phyloP scores from a whole-genome alignment of 2,797 vertebrate species.

The Eleutherodactylus coqui region DNA sequence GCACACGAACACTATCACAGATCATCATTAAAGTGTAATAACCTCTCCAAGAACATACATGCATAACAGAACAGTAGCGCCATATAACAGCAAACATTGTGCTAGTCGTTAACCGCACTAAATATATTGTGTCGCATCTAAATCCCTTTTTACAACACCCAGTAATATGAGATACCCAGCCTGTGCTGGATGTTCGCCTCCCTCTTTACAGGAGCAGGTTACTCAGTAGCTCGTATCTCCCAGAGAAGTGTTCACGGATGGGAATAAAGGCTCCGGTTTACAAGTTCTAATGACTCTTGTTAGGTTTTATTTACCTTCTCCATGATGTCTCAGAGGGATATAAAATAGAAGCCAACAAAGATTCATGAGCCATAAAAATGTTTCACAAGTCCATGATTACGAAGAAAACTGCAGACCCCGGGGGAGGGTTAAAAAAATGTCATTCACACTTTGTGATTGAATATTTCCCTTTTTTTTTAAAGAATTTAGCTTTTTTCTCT shows the following conservation, averaged over 20 bases:
- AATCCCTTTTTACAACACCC: constrained; percentile 40
- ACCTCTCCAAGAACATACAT: constrained; percentile 9
- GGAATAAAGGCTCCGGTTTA: background rate
- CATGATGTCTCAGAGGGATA: background rate
- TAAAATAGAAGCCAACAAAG: constrained; percentile 15
- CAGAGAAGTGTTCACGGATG: background rate
- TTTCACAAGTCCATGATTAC: constrained; percentile 2
- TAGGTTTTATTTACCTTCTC: constrained; percentile 22
- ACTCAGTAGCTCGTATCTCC: constrained; percentile 32
- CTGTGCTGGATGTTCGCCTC: background rate
- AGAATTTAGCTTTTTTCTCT: too few relatives aligned
- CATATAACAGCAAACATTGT: background rate
- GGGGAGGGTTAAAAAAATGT: background rate
- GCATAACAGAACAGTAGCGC: constrained; percentile 37
- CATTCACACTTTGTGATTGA: background rate
- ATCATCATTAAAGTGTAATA: background rate
- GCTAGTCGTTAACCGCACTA: constrained; percentile 45
- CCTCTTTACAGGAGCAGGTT: constrained; percentile 31
- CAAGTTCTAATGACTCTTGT: background rate
- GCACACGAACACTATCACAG: constrained; percentile 2
- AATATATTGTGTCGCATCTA: constrained; percentile 4
- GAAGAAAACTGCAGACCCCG: background rate
- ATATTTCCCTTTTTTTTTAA: background rate
- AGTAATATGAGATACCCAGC: constrained; percentile 34
- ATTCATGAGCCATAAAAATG: constrained; percentile 25